Percentiles rank a stretch among this genome's conserved stretches.
phyloP scores from a whole-genome alignment of 2,888 invertebrate species.

The Caradrina kadenii region DNA sequence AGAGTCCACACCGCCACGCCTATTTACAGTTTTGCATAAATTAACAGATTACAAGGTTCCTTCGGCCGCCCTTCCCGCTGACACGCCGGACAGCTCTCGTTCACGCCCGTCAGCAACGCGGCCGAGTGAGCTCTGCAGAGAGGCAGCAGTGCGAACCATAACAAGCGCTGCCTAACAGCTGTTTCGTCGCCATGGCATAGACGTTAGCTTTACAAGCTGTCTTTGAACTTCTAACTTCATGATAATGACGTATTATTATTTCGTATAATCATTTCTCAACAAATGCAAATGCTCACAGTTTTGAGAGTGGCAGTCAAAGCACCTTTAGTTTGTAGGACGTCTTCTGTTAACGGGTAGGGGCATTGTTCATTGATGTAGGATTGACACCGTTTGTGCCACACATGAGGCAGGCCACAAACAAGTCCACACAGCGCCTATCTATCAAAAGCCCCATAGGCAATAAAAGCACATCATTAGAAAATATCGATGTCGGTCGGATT shows the following conservation, averaged over 20 bases:
- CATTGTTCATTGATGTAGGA: not conserved
- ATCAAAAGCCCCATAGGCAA: constrained; percentile 16
- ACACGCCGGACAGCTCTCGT: too few species aligned
- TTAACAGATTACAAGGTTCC: too few species aligned
- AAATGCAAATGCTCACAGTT: not conserved
- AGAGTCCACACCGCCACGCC: too few species aligned
- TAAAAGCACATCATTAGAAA: constrained; percentile 39
- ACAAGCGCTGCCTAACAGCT: too few species aligned
- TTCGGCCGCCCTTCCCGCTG: too few species aligned
- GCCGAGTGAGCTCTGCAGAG: too few species aligned
- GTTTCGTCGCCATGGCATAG: too few species aligned
- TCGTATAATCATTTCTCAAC: not conserved
- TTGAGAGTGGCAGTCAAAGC: not conserved
- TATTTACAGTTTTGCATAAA: too few species aligned
- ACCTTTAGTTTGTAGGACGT: not conserved
- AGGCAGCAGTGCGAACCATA: too few species aligned
- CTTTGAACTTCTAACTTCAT: too few species aligned
- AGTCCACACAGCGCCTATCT: constrained; percentile 3
- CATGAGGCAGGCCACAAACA: not conserved
- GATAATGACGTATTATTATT: not conserved
- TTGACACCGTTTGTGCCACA: not conserved
- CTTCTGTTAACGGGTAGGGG: not conserved
- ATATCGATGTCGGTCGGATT: constrained; percentile 21
- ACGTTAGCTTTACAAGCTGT: too few species aligned
- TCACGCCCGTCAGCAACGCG: too few species aligned